Evolutionary conservation across 2,888 invertebrate species (phyloP), one percentile per base, ranked within the genome.

Genomic region (Endomychus coccineus): DNA sequence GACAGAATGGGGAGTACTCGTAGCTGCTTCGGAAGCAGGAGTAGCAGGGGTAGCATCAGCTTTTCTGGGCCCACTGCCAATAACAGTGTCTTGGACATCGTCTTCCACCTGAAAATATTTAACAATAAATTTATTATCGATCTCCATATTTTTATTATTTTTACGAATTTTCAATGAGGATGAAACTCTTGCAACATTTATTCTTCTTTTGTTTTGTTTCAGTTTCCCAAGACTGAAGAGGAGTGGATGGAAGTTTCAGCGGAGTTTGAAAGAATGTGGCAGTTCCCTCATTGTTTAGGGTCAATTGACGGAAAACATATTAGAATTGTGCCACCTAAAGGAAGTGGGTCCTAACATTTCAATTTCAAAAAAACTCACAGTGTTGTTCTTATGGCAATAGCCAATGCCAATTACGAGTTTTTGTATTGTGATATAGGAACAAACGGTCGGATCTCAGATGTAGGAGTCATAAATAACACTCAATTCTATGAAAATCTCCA

Each of bases 291-390:
- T 27, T 43, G 43, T 28, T 22, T 43, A 6, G 43, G 52, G 6
- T n/a, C n/a, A n/a, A 28, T 46, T 9, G 43, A 47, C 32, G 43
- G 48, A 32, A 44, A 45, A 25, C 41, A 33, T 23, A 31, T 36
- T 21, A 28, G 27, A 7, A 45, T 28, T 17, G 21, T 40, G 11
- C 35, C 39, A 13, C 41, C 39, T 14, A 24, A 14, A 21, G 34
- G 23, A 15, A 39, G 34, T 34, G 34, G 27, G 14, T 34, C 27
- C 5, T 34, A 27, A 16, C 16, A 16, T 28, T 31, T 27, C 14
- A 46, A n/a, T 42, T 27, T 47, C 44, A 28, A 46, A 47, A 44
- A 15, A 52, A 35, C 37, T 6, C 37, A 45, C 40, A 50, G 45
- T 34, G 30, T n/a, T n/a, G n/a, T n/a, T n/a, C n/a, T n/a, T n/a